phyloP scores from a whole-genome alignment of 2,797 vertebrate genomes.

The Anguilla obscura region DNA sequence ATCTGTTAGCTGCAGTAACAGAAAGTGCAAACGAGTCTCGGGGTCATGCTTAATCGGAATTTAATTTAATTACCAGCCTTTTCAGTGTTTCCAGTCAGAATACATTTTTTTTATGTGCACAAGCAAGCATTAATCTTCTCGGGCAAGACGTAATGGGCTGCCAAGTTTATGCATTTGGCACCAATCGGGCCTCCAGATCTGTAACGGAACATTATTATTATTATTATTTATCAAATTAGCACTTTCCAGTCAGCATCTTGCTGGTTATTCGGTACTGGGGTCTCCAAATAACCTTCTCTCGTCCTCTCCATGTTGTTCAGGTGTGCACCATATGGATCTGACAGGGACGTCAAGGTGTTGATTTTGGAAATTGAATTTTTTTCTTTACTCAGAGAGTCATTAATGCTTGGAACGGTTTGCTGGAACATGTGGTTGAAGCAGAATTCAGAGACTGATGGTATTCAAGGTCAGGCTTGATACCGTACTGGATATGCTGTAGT shows the following conservation, averaged over 20 bases:
- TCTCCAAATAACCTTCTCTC: background rate
- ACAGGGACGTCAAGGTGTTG: background rate
- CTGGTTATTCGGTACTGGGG: too few species aligned
- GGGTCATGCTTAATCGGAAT: background rate
- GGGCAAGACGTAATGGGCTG: background rate
- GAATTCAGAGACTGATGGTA: too few species aligned
- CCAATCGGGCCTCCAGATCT: background rate
- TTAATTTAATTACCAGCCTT: constrained; percentile 16
- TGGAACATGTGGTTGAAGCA: too few species aligned
- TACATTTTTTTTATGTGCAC: background rate
- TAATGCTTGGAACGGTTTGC: too few species aligned
- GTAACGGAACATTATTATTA: background rate
- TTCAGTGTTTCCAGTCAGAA: background rate
- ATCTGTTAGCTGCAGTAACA: background rate
- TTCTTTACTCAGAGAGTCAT: too few species aligned
- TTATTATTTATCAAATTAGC: background rate
- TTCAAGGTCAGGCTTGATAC: too few species aligned
- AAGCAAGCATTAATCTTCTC: background rate
- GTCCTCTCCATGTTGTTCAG: background rate
- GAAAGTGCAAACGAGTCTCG: background rate
- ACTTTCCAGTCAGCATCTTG: background rate
- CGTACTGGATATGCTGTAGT: too few species aligned
- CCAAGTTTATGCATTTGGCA: background rate
- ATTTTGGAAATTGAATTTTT: background rate
- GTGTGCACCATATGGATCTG: background rate